phyloP scores from a whole-genome alignment of 2,797 vertebrate genomes.

The Molothrus ater region DNA sequence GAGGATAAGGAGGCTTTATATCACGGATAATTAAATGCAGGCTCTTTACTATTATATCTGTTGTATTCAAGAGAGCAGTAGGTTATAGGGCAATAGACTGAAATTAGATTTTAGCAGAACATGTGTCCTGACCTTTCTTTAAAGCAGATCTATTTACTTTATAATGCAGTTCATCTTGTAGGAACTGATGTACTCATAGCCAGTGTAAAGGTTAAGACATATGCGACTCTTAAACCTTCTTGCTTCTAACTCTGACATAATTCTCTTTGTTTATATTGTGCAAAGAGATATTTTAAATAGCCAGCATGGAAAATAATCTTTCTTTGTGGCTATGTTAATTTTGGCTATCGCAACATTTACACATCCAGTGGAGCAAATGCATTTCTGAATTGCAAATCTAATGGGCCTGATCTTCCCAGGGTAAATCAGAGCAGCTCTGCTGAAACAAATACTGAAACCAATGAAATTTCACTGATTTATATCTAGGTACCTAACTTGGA shows the following conservation, averaged over 20 bases:
- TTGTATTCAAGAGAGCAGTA: slow-evolving; percentile 71
- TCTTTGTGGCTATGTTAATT: slow-evolving; percentile 41
- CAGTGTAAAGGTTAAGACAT: slow-evolving; percentile 91
- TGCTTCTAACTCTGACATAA: slow-evolving; percentile 50
- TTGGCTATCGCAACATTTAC: neutral
- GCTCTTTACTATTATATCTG: slow-evolving; percentile 74
- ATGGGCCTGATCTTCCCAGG: slow-evolving; percentile 19
- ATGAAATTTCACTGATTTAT: slow-evolving; percentile 27
- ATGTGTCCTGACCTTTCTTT: slow-evolving; percentile 96
- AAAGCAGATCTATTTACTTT: slow-evolving; percentile 93
- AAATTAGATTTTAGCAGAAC: slow-evolving; percentile 91
- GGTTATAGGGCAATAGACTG: slow-evolving; percentile 85
- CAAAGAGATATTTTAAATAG: slow-evolving; percentile 41
- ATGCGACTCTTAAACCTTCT: slow-evolving; percentile 80
- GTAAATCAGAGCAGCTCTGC: slow-evolving; percentile 36
- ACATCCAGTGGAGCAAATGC: neutral
- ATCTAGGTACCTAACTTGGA: slow-evolving; percentile 27
- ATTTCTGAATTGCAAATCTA: slow-evolving; percentile 43
- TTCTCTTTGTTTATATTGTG: slow-evolving; percentile 26
- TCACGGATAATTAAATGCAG: slow-evolving; percentile 78
- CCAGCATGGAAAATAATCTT: slow-evolving; percentile 21
- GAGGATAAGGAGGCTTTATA: slow-evolving; percentile 63
- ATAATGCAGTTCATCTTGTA: slow-evolving; percentile 89
- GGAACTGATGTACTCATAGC: slow-evolving; percentile 85
- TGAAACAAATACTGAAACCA: slow-evolving; percentile 29